Base-by-base conservation (phyloP, 2,113 vertebrate species). In the Vombatus ursinus region DNA sequence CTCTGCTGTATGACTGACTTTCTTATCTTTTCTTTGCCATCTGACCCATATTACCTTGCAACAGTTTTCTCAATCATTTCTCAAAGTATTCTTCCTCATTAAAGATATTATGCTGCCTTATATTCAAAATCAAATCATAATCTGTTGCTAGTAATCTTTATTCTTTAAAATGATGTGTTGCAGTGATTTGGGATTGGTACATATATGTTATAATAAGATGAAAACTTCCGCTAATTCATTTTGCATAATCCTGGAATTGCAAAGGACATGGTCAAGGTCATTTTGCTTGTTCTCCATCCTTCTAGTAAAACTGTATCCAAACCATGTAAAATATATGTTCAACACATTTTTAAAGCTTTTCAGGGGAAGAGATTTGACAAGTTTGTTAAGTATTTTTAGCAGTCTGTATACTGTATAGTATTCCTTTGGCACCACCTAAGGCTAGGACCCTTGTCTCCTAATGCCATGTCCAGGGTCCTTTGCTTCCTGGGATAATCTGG, bases 51-150 rank as follows among this genome's bases (percentile, higher is more conserved):
- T 92, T 90, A 92, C n/a, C 91, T 93, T 0, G 89, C 10, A 26
- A 84, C 22, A 0, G 94, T 89, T 98, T 95, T 52, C 97, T 97
- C 96, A 96, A 96, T 97, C 92, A 84, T 89, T 96, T 89, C 89
- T 95, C 50, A 51, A 93, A 95, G 95, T 95, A 95, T 93, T 1
- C n/a, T 94, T 12, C 57, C 96, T 54, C 93, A 95, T 90, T 8
- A 50, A 31, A 49, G 49, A 90, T 49, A 19, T 2, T 37, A 94
- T 90, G 95, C 96, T 97, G 96, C 97, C 96, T 96, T 91, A 0
- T 89, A 44, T 84, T 44, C 16, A 84, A 84, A 84, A 84, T 44
- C 19, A 84, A 44, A 84, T 84, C n/a, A 84, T 84, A 84, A n/a
- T 44, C n/a, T 44, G 68, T 44, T 84, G n/a, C 19, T 54, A 52